Evolutionary conservation across 2,888 invertebrate species (phyloP).

Genomic region (Andricus quercusramuli): DNA sequence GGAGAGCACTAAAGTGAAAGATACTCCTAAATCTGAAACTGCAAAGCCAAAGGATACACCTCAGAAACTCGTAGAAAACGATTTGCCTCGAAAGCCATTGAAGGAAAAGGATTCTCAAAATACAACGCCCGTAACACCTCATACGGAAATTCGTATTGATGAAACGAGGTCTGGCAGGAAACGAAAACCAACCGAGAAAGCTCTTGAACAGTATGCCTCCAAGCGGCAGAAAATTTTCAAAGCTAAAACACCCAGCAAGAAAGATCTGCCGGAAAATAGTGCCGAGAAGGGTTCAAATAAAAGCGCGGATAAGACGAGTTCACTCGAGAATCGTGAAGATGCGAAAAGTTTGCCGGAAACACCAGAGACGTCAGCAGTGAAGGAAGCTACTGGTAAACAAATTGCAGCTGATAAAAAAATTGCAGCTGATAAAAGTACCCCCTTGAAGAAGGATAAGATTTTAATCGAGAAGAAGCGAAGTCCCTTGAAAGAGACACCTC

Average conservation of each 20-base stretch:
- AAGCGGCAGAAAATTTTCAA: conserved; percentile 73
- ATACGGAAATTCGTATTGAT: conserved; percentile 57
- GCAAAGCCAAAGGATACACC: conserved; percentile 39
- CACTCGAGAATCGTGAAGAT: neutral
- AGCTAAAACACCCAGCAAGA: conserved; percentile 47
- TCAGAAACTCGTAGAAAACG: conserved; percentile 44
- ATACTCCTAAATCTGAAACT: conserved; percentile 40
- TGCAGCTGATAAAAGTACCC: neutral
- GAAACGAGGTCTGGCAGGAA: conserved; percentile 75
- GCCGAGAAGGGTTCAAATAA: no score
- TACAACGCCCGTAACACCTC: conserved; percentile 33
- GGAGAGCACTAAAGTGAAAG: conserved; percentile 41
- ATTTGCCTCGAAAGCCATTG: conserved; percentile 39
- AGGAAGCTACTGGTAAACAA: neutral
- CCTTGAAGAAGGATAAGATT: neutral
- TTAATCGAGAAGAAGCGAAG: neutral
- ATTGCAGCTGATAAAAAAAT: no score
- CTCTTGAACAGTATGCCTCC: conserved; percentile 70
- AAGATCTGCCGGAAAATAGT: neutral
- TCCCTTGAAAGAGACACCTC: neutral
- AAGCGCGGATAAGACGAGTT: neutral
- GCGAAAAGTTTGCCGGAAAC: neutral
- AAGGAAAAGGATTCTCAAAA: conserved; percentile 50
- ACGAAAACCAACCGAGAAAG: conserved; percentile 75
- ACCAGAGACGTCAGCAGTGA: neutral